phyloP scores from a whole-genome alignment of 2,797 vertebrate species.

The Cephalopachus bancanus region DNA sequence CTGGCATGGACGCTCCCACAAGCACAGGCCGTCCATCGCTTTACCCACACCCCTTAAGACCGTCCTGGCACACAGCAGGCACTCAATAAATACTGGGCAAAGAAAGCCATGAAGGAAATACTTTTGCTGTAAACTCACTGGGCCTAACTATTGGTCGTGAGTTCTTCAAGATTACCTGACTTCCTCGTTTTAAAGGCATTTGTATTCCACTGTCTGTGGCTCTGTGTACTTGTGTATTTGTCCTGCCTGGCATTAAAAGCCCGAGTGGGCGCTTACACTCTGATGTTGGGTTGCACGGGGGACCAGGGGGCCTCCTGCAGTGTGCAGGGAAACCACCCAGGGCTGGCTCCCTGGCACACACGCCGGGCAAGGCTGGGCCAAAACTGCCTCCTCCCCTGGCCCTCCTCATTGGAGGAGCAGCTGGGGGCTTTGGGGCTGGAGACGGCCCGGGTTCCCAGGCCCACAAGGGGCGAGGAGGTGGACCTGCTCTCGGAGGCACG shows the following conservation, averaged over 20 bases:
- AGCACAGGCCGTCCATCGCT: background rate
- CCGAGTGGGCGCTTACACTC: background rate
- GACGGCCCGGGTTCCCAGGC: background rate
- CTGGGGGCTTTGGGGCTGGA: background rate
- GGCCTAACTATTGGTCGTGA: background rate
- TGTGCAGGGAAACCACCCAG: no score
- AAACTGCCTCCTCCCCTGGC: background rate
- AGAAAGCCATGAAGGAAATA: conserved; percentile 5
- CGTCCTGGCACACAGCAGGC: background rate
- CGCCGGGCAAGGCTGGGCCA: background rate
- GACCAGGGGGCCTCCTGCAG: no score
- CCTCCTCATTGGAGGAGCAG: background rate
- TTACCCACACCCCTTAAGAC: background rate
- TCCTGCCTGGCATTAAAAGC: background rate
- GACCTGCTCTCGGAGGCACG: background rate
- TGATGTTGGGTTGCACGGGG: background rate
- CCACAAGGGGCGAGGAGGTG: background rate
- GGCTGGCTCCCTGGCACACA: background rate
- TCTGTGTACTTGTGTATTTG: conserved; percentile 55
- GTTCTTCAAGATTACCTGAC: background rate
- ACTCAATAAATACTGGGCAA: background rate
- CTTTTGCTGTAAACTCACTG: background rate
- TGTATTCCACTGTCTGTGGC: background rate
- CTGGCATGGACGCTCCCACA: background rate
- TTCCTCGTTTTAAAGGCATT: conserved; percentile 7